Evolutionary conservation across 2,888 invertebrate species (phyloP), one percentile per base, ranked within the genome.

Genomic region (Spilosoma lubricipeda): DNA sequence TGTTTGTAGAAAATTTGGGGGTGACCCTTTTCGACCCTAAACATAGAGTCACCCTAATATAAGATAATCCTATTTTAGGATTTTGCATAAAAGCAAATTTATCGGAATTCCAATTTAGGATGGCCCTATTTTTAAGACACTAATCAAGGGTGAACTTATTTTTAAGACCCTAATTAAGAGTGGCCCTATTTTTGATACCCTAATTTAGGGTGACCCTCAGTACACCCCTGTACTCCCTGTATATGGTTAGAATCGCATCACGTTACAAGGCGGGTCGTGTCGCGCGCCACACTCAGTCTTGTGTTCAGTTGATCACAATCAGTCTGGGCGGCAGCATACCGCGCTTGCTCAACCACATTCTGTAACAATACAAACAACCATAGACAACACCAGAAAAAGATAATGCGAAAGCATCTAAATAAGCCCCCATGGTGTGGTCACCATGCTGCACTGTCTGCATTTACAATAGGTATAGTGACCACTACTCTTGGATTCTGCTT

Each of bases 281-380:
- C 27, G 59, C 59, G 59, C 15, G 59, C 59, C 30, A 30, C 70
- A 45, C 39, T 87, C 88, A 89, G 89, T 89, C 90, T 89, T 86
- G 30, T 52, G 45, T 64, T 86, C 88, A 94, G 89, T 94, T 93
- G 81, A 94, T 87, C 70, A 91, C 84, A 77, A 94, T 93, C 75
- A 95, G 91, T 90, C 95, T 89, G 56, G 94, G 94, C 0, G 95
- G 95, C 70, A 95, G 85, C 88, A 95, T 88, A 33, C 95, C 95
- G 45, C 90, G 88, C 89, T 91, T 92, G 93, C 97, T 97, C 86
- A 98, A 94, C 98, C 98, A 98, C 73, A 98, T 96, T 7, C 97
- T 97, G 94, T 0, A 94, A 96, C 76, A 75, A 52, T 11, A 65
- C 23, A 64, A 64, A 36, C 39, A 39, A 11, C 11, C 11, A 39